Percentiles rank a stretch among this genome's conserved stretches.
These are phyloP conservation scores for Eulemur rufifrons DNA, from an alignment of 2,113 vertebrate species.

Conservation along the genomic window DNA sequence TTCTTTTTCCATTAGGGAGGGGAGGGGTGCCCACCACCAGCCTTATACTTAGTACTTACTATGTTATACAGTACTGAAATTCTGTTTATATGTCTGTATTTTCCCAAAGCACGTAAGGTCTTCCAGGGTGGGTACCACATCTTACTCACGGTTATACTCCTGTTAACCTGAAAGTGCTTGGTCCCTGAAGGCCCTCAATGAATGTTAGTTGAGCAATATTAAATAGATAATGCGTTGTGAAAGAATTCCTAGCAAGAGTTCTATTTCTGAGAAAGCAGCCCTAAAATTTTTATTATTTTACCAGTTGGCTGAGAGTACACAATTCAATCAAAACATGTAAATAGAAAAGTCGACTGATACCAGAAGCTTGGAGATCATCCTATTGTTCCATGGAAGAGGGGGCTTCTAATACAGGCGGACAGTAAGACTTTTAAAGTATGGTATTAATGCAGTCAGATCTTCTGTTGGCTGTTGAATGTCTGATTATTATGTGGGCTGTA, in stretches of 20 bases:
- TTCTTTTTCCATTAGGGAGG: too few species aligned
- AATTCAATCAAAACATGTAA: background rate
- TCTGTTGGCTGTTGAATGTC: background rate
- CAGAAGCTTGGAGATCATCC: background rate
- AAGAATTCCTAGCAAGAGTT: background rate
- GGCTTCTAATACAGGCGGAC: background rate
- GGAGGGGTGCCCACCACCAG: too few species aligned
- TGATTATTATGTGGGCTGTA: background rate
- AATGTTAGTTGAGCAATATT: background rate
- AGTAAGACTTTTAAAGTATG: background rate
- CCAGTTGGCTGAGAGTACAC: background rate
- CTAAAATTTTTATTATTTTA: constrained; percentile 22
- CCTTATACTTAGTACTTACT: background rate
- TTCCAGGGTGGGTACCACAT: background rate
- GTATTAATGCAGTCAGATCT: background rate
- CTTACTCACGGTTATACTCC: background rate
- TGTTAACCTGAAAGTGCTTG: background rate
- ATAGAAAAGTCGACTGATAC: background rate
- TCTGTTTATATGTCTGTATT: background rate
- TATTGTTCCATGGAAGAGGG: background rate
- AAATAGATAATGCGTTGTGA: background rate
- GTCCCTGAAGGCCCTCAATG: background rate
- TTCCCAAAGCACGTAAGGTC: background rate
- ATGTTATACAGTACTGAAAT: background rate
- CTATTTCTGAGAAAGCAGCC: background rate